Evolutionary conservation across 1,140 invertebrate genomes (phyloP).

Genomic region (Drosophila lini): DNA sequence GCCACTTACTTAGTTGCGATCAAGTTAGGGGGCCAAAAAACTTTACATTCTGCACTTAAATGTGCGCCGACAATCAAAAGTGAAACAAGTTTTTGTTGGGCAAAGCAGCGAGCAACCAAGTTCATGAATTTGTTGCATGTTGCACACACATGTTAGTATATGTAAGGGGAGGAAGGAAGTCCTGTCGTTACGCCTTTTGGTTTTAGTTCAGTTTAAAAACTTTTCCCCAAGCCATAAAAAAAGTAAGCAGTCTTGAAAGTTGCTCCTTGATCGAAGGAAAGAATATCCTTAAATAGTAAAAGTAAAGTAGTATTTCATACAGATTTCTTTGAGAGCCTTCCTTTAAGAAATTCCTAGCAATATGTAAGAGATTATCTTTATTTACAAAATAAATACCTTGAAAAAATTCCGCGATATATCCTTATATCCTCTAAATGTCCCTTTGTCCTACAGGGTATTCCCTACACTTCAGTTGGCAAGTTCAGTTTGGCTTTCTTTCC

Average conservation of each 20-base stretch:
- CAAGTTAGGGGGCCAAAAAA: conserved; percentile 57
- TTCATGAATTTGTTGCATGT: conserved; percentile 41
- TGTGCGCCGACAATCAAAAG: conserved; percentile 72
- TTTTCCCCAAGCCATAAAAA: conserved; percentile 29
- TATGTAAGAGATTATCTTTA: not conserved
- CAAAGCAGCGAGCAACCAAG: conserved; percentile 7
- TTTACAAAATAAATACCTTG: not conserved
- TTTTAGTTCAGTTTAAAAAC: conserved; percentile 38
- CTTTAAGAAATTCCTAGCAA: not conserved
- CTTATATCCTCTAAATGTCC: not conserved
- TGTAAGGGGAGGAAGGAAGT: conserved; percentile 21
- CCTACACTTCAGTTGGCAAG: conserved; percentile 18
- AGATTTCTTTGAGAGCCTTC: not conserved
- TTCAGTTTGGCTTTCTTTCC: conserved; percentile 1
- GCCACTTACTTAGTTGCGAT: conserved; percentile 79
- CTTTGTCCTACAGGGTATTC: not conserved
- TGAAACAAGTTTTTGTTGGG: conserved; percentile 56
- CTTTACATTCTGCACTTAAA: conserved; percentile 75
- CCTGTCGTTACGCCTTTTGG: conserved; percentile 32
- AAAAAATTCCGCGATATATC: not conserved
- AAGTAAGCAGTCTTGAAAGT: conserved; percentile 4
- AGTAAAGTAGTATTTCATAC: not conserved
- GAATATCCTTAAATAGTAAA: not conserved
- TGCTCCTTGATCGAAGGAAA: not conserved
- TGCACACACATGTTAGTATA: conserved; percentile 2